phyloP scores from a whole-genome alignment of 2,113 vertebrate species.

The Pandion haliaetus region DNA sequence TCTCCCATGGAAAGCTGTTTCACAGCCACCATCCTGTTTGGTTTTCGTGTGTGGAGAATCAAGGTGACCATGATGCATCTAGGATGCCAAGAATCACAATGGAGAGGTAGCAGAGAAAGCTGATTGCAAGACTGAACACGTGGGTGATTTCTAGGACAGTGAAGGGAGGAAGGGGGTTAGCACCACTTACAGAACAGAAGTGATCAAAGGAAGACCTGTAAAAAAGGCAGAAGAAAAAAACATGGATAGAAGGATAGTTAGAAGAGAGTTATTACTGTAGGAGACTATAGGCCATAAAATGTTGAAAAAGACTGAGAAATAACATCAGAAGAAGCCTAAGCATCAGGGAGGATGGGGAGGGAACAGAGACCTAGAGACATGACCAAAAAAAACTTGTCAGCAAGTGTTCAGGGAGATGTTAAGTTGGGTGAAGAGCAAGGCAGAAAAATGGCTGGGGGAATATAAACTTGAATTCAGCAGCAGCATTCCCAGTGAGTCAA shows the following conservation, averaged over 20 bases:
- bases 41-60: not conserved
- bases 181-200: not conserved
- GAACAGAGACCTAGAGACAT: not conserved
- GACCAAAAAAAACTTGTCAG: not conserved
- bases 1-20: not conserved
- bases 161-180: not conserved
- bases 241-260: not conserved
- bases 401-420: not conserved
- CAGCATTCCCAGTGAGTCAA: not conserved
- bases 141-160: not conserved
- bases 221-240: not conserved
- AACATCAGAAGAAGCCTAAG: not conserved
- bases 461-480: not conserved
- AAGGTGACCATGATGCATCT: not conserved
- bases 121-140: not conserved
- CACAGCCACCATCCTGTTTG: not conserved
- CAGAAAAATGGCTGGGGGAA: not conserved
- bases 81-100: rapidly evolving
- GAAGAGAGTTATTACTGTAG: not conserved
- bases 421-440: not conserved
- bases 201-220: not conserved
- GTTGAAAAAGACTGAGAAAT: not conserved
- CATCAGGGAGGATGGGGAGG: not conserved
- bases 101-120: not conserved
- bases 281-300: not conserved